These are phyloP conservation scores for Drosophila tani DNA, from an alignment of 1,140 invertebrate species.

Conservation along the genomic window DNA sequence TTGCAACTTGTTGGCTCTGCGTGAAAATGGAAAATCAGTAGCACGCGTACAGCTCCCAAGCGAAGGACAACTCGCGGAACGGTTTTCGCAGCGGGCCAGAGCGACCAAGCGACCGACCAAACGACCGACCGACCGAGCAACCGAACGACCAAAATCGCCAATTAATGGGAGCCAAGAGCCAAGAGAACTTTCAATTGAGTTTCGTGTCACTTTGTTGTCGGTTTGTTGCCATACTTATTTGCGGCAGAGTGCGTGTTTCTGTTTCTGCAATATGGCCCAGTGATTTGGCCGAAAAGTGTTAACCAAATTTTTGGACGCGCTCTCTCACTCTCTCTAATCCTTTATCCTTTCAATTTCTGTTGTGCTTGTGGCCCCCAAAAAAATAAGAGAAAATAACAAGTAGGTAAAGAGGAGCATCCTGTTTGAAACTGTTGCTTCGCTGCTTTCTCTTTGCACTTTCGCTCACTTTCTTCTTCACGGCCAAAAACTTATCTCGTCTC, in stretches of 20 bases:
- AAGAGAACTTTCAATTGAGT: slow-evolving; percentile 55
- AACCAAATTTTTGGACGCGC: slow-evolving; percentile 18
- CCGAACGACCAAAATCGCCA: slow-evolving; percentile 38
- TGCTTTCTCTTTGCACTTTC: slow-evolving; percentile 7
- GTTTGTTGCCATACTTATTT: slow-evolving; percentile 20
- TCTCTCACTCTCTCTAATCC: not conserved
- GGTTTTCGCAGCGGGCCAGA: slow-evolving; percentile 4
- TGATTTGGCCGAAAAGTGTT: slow-evolving; percentile 49
- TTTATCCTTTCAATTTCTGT: slow-evolving; percentile 15
- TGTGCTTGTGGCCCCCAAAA: not conserved
- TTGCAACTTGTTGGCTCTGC: slow-evolving; percentile 70
- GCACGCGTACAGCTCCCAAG: slow-evolving; percentile 68
- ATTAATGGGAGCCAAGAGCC: slow-evolving; percentile 48
- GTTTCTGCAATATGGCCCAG: slow-evolving; percentile 53
- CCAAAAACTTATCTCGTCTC: slow-evolving; percentile 33
- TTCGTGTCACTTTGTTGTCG: slow-evolving; percentile 31
- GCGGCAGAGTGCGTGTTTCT: slow-evolving; percentile 29
- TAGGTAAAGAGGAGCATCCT: slow-evolving; percentile 23
- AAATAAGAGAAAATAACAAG: slow-evolving; percentile 12
- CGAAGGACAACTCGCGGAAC: slow-evolving; percentile 49
- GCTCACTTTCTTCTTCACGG: not conserved
- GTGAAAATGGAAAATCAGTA: slow-evolving; percentile 73
- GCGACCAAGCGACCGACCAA: not conserved
- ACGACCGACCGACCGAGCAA: not conserved
- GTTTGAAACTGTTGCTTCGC: slow-evolving; percentile 56